Conservation (phyloP, 2,113 vertebrate species). For the Orthonyx spaldingii region DNA sequence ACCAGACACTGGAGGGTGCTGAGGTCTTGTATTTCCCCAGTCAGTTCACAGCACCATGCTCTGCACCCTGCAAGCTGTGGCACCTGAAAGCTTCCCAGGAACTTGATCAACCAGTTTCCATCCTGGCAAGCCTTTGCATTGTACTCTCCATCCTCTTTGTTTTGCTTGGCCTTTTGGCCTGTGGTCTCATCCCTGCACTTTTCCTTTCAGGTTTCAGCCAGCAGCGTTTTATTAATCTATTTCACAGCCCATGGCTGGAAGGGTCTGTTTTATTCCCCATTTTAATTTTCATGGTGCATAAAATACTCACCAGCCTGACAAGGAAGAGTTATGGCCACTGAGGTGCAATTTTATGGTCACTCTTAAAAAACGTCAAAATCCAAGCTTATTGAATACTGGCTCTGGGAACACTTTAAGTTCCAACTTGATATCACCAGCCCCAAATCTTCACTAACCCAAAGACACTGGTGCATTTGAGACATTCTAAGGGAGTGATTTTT, state of each 20-base stretch:
- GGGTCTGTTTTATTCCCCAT: conserved; percentile 47
- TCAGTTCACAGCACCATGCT: accelerated
- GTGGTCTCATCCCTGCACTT: background rate
- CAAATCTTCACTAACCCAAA: conserved; percentile 43
- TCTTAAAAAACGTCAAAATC: conserved; percentile 57
- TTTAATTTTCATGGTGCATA: conserved; percentile 66
- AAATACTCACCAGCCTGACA: conserved; percentile 57
- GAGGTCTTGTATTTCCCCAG: background rate
- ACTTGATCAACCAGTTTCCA: background rate
- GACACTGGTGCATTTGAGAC: background rate
- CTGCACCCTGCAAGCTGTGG: background rate
- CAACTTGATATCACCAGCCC: background rate
- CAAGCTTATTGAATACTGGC: conserved; percentile 40
- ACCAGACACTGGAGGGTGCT: background rate
- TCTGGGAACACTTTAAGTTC: conserved; percentile 42
- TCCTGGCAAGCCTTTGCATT: background rate
- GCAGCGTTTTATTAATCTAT: conserved; percentile 42
- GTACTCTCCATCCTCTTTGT: background rate
- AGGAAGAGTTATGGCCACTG: conserved; percentile 35
- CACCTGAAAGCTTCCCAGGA: background rate
- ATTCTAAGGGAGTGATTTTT: background rate
- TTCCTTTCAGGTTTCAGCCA: background rate
- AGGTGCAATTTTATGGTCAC: conserved; percentile 49
- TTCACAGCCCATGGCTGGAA: conserved; percentile 5
- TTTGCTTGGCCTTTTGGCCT: background rate